A percentile compares a stretch with the other conserved stretches of the same genome.
These are phyloP conservation scores for Pachycephala philippinensis DNA, from an alignment of 2,113 vertebrate species.

Conservation along the genomic window DNA sequence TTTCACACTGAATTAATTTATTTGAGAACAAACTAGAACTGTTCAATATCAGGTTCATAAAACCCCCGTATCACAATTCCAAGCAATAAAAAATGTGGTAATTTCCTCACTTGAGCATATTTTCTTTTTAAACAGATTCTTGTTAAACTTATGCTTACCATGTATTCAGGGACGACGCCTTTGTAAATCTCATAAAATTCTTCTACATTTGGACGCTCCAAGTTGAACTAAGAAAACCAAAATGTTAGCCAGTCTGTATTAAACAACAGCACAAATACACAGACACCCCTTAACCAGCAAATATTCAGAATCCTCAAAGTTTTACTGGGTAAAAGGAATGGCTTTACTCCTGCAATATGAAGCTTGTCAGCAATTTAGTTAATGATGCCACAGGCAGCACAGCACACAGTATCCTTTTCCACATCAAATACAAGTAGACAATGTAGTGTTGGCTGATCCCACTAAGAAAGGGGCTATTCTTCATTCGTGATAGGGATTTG, in stretches of 20 bases:
- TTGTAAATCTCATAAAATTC: conserved; percentile 95
- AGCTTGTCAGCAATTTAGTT: not conserved
- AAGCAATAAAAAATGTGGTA: not conserved
- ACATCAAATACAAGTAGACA: not conserved
- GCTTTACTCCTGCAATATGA: not conserved
- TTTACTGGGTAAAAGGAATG: not conserved
- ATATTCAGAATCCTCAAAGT: not conserved
- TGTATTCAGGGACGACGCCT: conserved; percentile 86
- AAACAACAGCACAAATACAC: not conserved
- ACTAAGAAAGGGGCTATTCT: not conserved
- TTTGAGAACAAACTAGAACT: not conserved
- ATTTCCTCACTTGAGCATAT: not conserved
- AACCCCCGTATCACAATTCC: not conserved
- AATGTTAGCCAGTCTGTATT: not conserved
- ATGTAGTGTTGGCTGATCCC: not conserved
- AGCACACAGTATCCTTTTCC: not conserved
- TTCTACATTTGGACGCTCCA: conserved; percentile 88
- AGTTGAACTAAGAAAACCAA: conserved; percentile 78
- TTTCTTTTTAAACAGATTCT: not conserved
- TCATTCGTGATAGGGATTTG: not conserved
- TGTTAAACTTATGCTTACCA: conserved; percentile 76
- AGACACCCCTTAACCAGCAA: not conserved
- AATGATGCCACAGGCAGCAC: not conserved
- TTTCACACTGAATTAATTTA: not conserved
- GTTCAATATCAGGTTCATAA: not conserved